Conservation (phyloP, 1,140 invertebrate genomes). For the Zaprionus taronus region DNA sequence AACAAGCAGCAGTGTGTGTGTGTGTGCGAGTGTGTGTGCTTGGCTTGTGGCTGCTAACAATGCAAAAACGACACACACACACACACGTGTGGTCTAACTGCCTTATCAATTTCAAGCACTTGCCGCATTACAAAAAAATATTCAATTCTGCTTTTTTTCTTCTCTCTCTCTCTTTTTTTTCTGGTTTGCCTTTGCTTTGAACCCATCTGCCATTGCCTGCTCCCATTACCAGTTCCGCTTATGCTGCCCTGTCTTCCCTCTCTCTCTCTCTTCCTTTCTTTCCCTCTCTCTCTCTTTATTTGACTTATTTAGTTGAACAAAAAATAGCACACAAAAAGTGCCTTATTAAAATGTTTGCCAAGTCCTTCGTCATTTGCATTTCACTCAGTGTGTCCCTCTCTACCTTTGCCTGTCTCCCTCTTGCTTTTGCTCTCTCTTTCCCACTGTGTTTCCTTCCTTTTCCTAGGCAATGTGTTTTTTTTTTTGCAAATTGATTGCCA, state of each 20-base stretch:
- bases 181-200: slow-evolving; percentile 48
- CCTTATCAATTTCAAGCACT: slow-evolving; percentile 80
- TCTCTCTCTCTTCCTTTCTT: slow-evolving; percentile 6
- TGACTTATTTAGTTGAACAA: slow-evolving; percentile 76
- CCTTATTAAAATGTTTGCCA: slow-evolving; percentile 74
- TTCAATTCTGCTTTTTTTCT: slow-evolving; percentile 42
- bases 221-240: slow-evolving; percentile 3
- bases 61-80: slow-evolving; percentile 41
- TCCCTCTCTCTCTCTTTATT: slow-evolving; percentile 49
- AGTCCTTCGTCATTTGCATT: slow-evolving; percentile 70
- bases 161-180: slow-evolving; percentile 10
- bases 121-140: slow-evolving; percentile 65
- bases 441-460: not conserved
- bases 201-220: slow-evolving; percentile 24
- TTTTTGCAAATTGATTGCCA: slow-evolving; percentile 73
- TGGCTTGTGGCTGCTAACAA: slow-evolving; percentile 62
- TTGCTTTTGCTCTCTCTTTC: not conserved
- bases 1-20: slow-evolving; percentile 5
- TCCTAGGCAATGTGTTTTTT: slow-evolving; percentile 24
- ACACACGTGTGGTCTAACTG: slow-evolving; percentile 48
- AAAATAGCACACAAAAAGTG: slow-evolving; percentile 28
- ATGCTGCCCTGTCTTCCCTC: not conserved
- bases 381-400: slow-evolving; percentile 11
- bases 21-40: slow-evolving; percentile 17
- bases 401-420: not conserved